Percentiles rank a stretch among this genome's conserved stretches.
Evolutionary conservation across 2,113 vertebrate genomes (phyloP).

Genomic region (Thomomys bottae): DNA sequence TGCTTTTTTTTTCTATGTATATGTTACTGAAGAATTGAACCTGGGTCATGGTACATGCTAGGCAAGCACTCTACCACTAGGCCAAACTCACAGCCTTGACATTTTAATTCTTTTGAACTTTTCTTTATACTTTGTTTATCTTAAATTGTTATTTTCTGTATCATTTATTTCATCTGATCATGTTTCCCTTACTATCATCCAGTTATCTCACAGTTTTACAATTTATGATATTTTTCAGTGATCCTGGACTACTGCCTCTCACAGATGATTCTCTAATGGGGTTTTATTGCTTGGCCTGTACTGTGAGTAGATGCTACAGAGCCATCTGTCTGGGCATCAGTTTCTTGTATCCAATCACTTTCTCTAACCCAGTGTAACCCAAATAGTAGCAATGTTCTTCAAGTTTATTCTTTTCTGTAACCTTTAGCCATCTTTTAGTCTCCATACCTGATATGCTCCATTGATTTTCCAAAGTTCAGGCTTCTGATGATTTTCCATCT

Average conservation of each 20-base stretch:
- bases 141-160: background rate
- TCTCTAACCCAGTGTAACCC: background rate
- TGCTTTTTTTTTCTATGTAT: no score
- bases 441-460: background rate
- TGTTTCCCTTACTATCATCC: background rate
- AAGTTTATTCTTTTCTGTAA: background rate
- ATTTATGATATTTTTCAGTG: background rate
- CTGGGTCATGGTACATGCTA: no score
- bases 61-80: no score
- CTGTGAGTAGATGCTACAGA: background rate
- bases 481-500: background rate
- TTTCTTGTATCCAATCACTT: background rate
- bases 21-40: no score
- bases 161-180: background rate
- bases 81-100: no score
- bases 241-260: background rate
- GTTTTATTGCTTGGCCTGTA: background rate
- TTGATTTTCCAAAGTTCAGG: background rate
- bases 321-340: background rate
- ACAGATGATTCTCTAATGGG: background rate
- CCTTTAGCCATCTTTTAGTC: background rate
- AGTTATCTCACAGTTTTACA: background rate
- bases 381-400: background rate
- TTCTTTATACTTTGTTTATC: background rate
- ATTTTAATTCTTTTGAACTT: background rate